These are phyloP conservation scores for Drosophila gaucha DNA, from an alignment of 2,888 invertebrate species.

Conservation along the genomic window DNA sequence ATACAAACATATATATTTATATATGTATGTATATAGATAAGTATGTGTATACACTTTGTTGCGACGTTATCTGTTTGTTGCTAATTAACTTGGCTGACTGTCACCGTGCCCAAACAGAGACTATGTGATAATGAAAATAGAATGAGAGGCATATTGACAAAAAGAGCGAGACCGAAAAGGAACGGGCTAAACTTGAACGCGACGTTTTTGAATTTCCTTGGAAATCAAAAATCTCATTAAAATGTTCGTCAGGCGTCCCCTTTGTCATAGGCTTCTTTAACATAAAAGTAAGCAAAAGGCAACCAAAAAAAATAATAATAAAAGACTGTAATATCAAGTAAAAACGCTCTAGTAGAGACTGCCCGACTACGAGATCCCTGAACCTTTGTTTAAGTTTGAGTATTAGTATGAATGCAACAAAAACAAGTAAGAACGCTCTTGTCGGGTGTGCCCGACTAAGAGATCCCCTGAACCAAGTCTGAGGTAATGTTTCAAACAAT, in stretches of 20 bases:
- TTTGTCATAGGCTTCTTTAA: constrained; percentile 25
- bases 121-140: constrained; percentile 5
- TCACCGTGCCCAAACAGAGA: constrained; percentile 29
- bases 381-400: too few relatives aligned
- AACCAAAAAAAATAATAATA: constrained; percentile 2
- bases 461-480: too few relatives aligned
- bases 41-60: constrained; percentile 38
- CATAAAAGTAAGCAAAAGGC: constrained; percentile 23
- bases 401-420: too few relatives aligned
- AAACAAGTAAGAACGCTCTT: too few relatives aligned
- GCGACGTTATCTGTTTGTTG: constrained; percentile 73
- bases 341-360: too few relatives aligned
- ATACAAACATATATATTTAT: not conserved
- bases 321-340: not conserved
- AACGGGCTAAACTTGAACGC: constrained; percentile 17
- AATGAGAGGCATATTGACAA: constrained; percentile 5
- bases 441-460: too few relatives aligned
- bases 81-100: constrained; percentile 73
- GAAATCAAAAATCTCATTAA: constrained; percentile 70
- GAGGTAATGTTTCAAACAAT: too few relatives aligned
- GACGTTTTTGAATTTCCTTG: constrained; percentile 54
- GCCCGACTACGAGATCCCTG: too few relatives aligned
- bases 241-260: constrained; percentile 50
- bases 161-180: constrained; percentile 2
- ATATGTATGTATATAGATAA: not conserved